These are phyloP conservation scores for Drosophila yakuba DNA, from an alignment of 1,140 invertebrate species.

Conservation along the genomic window DNA sequence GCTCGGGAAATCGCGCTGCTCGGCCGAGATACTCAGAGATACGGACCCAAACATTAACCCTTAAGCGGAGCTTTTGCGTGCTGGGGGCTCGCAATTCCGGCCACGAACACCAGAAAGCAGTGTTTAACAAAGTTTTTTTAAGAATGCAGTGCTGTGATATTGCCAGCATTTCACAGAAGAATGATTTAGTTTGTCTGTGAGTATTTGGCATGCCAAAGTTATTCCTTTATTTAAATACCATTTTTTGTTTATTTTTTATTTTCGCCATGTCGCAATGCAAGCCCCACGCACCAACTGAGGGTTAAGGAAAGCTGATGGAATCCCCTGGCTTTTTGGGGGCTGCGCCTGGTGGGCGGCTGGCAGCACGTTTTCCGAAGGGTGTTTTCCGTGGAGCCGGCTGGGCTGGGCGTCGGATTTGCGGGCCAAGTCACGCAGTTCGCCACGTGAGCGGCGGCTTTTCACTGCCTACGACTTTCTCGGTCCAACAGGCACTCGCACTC, in stretches of 20 bases:
- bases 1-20: not conserved
- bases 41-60: not conserved
- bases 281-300: not conserved
- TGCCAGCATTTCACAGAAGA: no score
- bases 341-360: not conserved
- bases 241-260: not conserved
- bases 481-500: not conserved
- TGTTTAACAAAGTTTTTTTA: no score
- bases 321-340: constrained; percentile 1
- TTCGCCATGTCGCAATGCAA: not conserved
- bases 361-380: constrained; percentile 8
- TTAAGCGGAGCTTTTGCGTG: constrained; percentile 2
- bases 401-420: constrained; percentile 6
- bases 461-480: constrained; percentile 23
- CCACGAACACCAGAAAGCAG: no score
- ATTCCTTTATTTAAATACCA: no score
- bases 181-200: no score
- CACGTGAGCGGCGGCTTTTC: constrained; percentile 36
- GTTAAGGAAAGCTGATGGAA: constrained; percentile 9
- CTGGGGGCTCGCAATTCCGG: no score
- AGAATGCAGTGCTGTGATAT: no score
- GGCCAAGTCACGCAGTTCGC: constrained; percentile 31
- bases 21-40: not conserved
- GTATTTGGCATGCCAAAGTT: no score
- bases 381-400: not conserved